phyloP scores from a whole-genome alignment of 2,797 vertebrate genomes.

The Urophycis tenuis region DNA sequence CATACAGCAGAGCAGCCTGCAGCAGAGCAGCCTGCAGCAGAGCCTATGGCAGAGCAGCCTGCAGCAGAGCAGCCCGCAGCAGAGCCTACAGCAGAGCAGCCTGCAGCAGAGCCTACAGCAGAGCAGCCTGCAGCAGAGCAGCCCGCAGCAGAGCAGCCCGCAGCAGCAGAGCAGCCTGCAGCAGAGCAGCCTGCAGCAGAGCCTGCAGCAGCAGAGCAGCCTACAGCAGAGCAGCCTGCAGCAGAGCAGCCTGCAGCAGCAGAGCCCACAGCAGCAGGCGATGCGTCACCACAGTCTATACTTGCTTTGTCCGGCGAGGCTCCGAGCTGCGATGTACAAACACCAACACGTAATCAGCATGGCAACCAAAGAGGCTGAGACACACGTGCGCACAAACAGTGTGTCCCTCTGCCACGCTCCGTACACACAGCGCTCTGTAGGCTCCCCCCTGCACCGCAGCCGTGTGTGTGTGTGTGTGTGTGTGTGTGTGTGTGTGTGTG shows the following conservation, averaged over 20 bases:
- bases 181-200: too few relatives aligned
- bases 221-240: neutral
- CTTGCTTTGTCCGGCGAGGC: conserved; percentile 67
- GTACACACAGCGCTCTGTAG: neutral
- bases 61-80: too few relatives aligned
- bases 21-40: too few relatives aligned
- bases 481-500: too few relatives aligned
- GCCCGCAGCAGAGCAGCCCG: too few relatives aligned
- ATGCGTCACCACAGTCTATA: conserved; percentile 48
- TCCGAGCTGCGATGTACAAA: conserved; percentile 67
- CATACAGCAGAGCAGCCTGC: too few relatives aligned
- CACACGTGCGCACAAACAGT: neutral
- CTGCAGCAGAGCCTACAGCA: too few relatives aligned
- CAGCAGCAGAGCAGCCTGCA: neutral
- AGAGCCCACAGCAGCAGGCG: conserved; percentile 21
- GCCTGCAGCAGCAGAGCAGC: too few relatives aligned
- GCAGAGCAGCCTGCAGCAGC: too few relatives aligned
- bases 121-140: neutral
- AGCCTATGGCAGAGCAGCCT: neutral
- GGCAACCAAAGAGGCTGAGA: conserved; percentile 39
- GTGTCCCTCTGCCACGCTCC: neutral
- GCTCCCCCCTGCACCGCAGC: neutral
- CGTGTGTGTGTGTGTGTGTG: too few relatives aligned
- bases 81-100: too few relatives aligned
- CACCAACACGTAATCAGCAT: conserved; percentile 73